These are phyloP conservation scores for Hylaeus volcanicus DNA, from an alignment of 1,140 invertebrate genomes.

Conservation along the genomic window DNA sequence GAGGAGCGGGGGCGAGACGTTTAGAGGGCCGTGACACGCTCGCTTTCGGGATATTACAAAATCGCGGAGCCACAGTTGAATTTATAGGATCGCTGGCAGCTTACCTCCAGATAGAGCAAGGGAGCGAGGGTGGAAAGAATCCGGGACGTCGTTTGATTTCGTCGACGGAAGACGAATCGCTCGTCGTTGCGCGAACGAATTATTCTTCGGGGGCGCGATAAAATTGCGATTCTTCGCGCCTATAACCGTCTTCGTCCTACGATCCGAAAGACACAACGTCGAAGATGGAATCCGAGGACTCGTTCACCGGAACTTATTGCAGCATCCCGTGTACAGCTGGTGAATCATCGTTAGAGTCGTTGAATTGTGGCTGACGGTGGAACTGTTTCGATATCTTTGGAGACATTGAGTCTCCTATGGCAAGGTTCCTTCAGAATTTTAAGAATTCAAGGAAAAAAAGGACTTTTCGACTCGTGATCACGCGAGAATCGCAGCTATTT, in stretches of 20 bases:
- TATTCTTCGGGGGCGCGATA: constrained; percentile 48
- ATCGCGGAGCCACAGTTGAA: constrained; percentile 29
- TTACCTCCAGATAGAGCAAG: too few species aligned
- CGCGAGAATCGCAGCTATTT: too few species aligned
- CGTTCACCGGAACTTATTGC: not conserved
- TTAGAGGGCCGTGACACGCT: not conserved
- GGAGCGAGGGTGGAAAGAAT: constrained; percentile 14
- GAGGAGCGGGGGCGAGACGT: not conserved
- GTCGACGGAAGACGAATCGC: constrained; percentile 48
- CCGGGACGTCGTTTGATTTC: constrained; percentile 37
- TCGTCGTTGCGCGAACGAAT: constrained; percentile 49
- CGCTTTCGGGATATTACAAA: constrained; percentile 49
- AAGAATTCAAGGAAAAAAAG: too few species aligned
- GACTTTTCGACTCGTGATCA: too few species aligned
- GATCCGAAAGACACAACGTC: not conserved
- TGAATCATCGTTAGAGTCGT: not conserved
- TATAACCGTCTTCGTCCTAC: not conserved
- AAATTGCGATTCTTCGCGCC: constrained; percentile 48
- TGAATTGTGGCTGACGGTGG: too few species aligned
- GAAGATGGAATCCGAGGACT: not conserved
- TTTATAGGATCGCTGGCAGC: constrained; percentile 37
- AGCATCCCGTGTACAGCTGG: not conserved
- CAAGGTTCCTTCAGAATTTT: too few species aligned
- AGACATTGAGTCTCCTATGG: too few species aligned
- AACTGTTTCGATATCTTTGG: too few species aligned